A percentile compares a stretch with the other conserved stretches of the same genome.
phyloP scores from a whole-genome alignment of 2,113 vertebrate genomes.

The Pituophis catenifer region DNA sequence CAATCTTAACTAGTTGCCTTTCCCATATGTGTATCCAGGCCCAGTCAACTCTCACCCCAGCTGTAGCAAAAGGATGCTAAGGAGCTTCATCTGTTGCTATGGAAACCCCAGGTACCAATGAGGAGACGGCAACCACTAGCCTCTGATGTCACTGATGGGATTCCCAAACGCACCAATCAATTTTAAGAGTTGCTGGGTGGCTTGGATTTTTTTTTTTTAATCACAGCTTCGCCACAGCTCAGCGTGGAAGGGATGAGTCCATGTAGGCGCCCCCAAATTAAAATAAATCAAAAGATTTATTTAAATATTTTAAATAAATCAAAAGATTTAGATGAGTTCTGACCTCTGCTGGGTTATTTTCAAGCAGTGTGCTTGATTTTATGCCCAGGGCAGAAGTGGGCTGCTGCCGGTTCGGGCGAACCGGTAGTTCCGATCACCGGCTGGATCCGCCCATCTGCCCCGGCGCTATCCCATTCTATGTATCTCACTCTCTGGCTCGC shows the following conservation, averaged over 20 bases:
- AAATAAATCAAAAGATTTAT: not conserved
- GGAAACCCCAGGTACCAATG: not conserved
- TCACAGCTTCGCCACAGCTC: not conserved
- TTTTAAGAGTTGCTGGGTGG: not conserved
- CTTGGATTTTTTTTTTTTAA: no score
- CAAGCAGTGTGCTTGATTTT: not conserved
- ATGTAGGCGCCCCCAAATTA: not conserved
- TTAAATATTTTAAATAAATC: not conserved
- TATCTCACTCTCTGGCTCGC: no score
- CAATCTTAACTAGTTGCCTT: not conserved
- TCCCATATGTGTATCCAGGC: not conserved
- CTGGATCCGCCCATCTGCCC: no score
- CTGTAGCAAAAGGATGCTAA: slow-evolving; percentile 2
- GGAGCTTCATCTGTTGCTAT: slow-evolving; percentile 3
- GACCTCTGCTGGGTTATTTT: not conserved
- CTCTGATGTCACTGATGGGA: no score
- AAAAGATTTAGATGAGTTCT: not conserved
- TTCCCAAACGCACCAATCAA: not conserved
- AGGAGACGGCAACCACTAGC: not conserved
- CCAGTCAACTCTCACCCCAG: not conserved
- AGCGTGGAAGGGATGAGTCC: not conserved
- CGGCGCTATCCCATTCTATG: no score
- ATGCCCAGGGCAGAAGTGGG: not conserved
- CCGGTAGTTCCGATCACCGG: no score
- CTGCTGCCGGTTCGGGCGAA: no score